phyloP scores from a whole-genome alignment of 2,888 invertebrate species.

The Lamproptera curius region DNA sequence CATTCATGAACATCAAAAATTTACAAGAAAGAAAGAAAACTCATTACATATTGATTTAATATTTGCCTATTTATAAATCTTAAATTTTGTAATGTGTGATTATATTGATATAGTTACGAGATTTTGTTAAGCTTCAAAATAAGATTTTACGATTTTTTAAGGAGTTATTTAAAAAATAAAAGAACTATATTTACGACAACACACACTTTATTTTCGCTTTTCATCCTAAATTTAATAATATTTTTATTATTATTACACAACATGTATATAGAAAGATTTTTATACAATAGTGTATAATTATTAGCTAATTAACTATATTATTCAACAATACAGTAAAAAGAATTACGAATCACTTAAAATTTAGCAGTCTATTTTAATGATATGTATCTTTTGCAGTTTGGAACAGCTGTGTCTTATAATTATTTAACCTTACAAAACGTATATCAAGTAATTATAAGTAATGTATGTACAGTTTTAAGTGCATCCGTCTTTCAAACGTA shows the following conservation, averaged over 20 bases:
- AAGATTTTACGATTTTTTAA: not conserved
- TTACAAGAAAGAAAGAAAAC: no score
- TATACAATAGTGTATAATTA: constrained; percentile 77
- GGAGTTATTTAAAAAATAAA: constrained; percentile 2
- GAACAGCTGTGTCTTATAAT: constrained; percentile 57
- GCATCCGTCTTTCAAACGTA: constrained; percentile 10
- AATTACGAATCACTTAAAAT: constrained; percentile 66
- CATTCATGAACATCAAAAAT: no score
- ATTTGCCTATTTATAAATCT: no score
- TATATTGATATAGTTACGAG: not conserved
- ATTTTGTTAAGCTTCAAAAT: not conserved
- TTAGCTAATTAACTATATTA: constrained; percentile 65
- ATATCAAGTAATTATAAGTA: constrained; percentile 19
- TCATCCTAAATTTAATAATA: constrained; percentile 53
- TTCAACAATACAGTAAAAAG: constrained; percentile 74
- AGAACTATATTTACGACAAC: constrained; percentile 56
- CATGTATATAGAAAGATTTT: constrained; percentile 78
- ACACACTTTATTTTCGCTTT: constrained; percentile 68
- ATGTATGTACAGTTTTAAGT: constrained; percentile 14
- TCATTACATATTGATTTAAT: no score
- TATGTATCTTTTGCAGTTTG: constrained; percentile 76
- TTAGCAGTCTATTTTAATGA: constrained; percentile 77
- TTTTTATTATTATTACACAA: constrained; percentile 74
- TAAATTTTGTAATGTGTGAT: no score
- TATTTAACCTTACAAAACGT: constrained; percentile 15